Conservation (phyloP, 2,888 invertebrate species). For the Acrocera orbiculus region DNA sequence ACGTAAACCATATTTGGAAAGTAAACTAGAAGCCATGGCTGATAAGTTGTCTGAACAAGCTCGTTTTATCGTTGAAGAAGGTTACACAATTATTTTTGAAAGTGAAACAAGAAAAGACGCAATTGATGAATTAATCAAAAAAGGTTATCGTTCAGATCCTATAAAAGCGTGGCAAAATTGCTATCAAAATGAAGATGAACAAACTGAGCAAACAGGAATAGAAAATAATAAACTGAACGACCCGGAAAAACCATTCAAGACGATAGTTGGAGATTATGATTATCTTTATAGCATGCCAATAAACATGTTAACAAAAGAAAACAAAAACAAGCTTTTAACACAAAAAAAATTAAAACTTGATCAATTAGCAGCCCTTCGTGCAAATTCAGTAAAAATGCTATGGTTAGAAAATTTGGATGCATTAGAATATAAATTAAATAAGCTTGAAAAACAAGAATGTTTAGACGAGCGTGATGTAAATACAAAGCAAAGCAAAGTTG, state of each 20-base stretch:
- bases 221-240: conserved; percentile 32
- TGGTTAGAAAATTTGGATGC: too few relatives aligned
- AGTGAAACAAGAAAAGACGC: conserved; percentile 85
- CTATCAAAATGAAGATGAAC: conserved; percentile 33
- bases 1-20: conserved; percentile 78
- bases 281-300: conserved; percentile 91
- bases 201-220: conserved; percentile 29
- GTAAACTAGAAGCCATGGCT: conserved; percentile 79
- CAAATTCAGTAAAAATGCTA: too few relatives aligned
- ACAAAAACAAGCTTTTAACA: too few relatives aligned
- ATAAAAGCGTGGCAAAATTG: conserved; percentile 48
- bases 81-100: conserved; percentile 71
- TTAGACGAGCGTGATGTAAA: too few relatives aligned
- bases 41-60: conserved; percentile 80
- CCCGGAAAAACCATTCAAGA: too few relatives aligned
- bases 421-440: too few relatives aligned
- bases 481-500: too few relatives aligned
- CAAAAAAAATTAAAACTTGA: too few relatives aligned
- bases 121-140: conserved; percentile 65
- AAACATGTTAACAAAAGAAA: too few relatives aligned
- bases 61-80: conserved; percentile 90
- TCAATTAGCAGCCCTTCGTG: too few relatives aligned
- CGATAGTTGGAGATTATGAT: conserved; percentile 73
- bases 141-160: conserved; percentile 51
- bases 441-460: too few relatives aligned